Conservation (phyloP, 2,888 invertebrate genomes). For the Drosophila pullipes region DNA sequence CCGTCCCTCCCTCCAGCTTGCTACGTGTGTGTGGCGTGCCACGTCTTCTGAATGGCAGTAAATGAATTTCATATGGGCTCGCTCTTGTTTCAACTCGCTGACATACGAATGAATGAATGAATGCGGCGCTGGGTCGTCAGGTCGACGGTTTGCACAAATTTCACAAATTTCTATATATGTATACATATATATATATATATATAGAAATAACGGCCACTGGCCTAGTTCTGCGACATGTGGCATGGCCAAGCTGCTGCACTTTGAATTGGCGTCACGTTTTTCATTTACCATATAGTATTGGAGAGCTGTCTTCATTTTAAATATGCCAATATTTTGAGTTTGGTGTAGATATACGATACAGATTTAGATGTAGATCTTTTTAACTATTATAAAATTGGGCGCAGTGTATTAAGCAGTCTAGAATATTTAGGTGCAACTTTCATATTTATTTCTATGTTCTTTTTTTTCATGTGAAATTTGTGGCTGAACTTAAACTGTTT, state of each 20-base stretch:
- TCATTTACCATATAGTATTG: conserved; percentile 28
- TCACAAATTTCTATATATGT: neutral
- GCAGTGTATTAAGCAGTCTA: neutral
- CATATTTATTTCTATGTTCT: neutral
- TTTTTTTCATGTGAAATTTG: neutral
- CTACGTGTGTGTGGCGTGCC: conserved; percentile 32
- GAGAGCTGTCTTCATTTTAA: conserved; percentile 14
- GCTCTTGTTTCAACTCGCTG: conserved; percentile 68
- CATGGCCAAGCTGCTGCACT: conserved; percentile 2
- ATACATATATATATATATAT: neutral
- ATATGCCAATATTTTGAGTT: neutral
- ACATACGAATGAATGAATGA: conserved; percentile 64
- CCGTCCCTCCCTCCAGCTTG: neutral
- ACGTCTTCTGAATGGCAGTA: conserved; percentile 58
- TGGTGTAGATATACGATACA: neutral
- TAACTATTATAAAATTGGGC: too few species aligned
- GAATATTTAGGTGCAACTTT: neutral
- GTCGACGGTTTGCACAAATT: conserved; percentile 21
- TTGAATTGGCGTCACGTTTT: conserved; percentile 22
- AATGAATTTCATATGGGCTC: conserved; percentile 77
- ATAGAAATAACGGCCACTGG: conserved; percentile 22
- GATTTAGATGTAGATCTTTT: too few species aligned
- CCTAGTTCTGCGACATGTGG: conserved; percentile 42
- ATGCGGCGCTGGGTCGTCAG: conserved; percentile 26
- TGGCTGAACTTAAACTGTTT: neutral